Percentiles rank a stretch among this genome's conserved stretches.
phyloP scores from a whole-genome alignment of 2,888 invertebrate species.

The Lomographa bimaculata region DNA sequence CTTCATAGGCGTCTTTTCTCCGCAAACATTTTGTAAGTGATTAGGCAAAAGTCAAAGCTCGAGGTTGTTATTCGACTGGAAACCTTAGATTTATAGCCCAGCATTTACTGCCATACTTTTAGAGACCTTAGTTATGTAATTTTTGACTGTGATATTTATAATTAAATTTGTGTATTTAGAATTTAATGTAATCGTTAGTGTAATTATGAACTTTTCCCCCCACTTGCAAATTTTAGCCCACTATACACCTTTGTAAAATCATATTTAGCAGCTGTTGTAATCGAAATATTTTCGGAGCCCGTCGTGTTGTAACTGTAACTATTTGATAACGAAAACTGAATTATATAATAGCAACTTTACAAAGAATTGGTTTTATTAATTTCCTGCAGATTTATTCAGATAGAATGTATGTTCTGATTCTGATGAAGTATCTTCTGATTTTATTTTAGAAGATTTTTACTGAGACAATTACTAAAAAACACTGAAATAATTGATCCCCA shows the following conservation, averaged over 20 bases:
- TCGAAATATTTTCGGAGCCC: constrained; percentile 68
- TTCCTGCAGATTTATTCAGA: too few species aligned
- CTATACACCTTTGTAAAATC: constrained; percentile 39
- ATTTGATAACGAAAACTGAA: constrained; percentile 51
- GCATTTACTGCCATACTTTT: constrained; percentile 76
- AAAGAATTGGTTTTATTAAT: constrained; percentile 52
- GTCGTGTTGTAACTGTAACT: constrained; percentile 62
- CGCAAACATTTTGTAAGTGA: constrained; percentile 23
- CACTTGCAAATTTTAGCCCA: constrained; percentile 37
- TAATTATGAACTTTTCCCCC: constrained; percentile 35
- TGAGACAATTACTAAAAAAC: too few species aligned
- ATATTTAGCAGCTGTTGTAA: constrained; percentile 45
- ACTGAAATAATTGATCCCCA: too few species aligned
- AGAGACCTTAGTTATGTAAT: constrained; percentile 76
- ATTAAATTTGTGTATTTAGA: constrained; percentile 78
- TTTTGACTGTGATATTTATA: constrained; percentile 83
- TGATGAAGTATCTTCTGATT: too few species aligned
- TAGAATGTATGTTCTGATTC: too few species aligned
- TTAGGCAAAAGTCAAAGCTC: constrained; percentile 37
- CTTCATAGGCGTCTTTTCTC: constrained; percentile 28
- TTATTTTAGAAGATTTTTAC: too few species aligned
- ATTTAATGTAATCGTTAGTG: constrained; percentile 63
- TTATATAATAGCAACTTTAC: constrained; percentile 72
- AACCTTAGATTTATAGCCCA: constrained; percentile 51
- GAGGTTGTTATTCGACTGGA: constrained; percentile 55